Conservation (phyloP, 30 jellyfish, hydroid and myxozoan species). For the Turritopsis dohrnii region DNA sequence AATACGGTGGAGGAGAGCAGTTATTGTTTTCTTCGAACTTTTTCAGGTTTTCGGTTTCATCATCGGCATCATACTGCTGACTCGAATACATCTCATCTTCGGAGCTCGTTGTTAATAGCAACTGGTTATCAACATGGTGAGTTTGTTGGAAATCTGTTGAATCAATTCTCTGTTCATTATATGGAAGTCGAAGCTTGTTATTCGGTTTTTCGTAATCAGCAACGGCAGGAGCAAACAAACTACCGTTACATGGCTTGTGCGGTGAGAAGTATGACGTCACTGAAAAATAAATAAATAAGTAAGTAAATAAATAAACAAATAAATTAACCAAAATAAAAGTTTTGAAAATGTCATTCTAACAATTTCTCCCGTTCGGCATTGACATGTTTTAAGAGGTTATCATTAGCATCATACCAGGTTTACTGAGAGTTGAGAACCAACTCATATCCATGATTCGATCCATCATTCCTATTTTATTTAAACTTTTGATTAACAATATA, state of each 20-base stretch:
- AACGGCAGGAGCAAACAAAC: neutral
- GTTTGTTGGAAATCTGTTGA: neutral
- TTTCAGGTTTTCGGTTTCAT: constrained; percentile 58
- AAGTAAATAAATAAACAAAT: no score
- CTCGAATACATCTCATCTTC: constrained; percentile 48
- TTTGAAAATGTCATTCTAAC: neutral
- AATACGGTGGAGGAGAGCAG: neutral
- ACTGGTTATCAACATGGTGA: neutral
- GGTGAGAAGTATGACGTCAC: neutral
- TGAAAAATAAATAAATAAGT: neutral
- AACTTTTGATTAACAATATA: neutral
- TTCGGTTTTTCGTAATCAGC: neutral
- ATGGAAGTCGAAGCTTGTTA: neutral
- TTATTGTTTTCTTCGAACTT: constrained; percentile 22
- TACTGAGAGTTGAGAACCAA: neutral
- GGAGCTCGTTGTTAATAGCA: neutral
- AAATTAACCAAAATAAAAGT: neutral
- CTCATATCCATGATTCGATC: neutral
- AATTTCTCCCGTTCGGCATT: neutral
- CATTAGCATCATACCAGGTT: neutral
- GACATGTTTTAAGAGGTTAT: neutral
- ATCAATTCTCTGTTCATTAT: neutral
- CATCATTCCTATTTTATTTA: neutral
- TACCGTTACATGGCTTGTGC: neutral
- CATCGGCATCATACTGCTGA: constrained; percentile 90